Percentiles rank a stretch among this genome's conserved stretches.
phyloP scores from a whole-genome alignment of 2,888 invertebrate genomes.

The Selenia dentaria region DNA sequence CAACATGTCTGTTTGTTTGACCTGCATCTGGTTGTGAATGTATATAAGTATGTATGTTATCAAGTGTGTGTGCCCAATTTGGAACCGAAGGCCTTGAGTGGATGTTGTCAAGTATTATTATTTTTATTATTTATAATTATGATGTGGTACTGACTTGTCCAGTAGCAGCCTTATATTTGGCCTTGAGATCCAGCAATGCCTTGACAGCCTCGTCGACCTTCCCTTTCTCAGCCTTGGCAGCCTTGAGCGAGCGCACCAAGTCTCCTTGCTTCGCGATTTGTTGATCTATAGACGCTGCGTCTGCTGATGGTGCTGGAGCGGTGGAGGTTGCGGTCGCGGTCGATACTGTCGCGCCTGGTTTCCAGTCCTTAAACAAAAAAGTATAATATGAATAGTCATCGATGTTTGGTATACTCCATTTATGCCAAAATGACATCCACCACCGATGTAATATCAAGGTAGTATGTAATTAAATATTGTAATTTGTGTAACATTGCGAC shows the following conservation, averaged over 20 bases:
- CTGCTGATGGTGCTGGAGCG: slow-evolving; percentile 21
- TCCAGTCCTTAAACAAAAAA: slow-evolving; percentile 36
- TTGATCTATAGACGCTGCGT: slow-evolving; percentile 39
- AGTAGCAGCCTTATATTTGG: slow-evolving; percentile 85
- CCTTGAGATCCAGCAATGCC: slow-evolving; percentile 87
- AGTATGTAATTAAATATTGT: no score
- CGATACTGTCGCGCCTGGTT: slow-evolving; percentile 25
- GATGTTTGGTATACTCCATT: no score
- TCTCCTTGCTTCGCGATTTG: slow-evolving; percentile 86
- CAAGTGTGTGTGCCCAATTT: no score
- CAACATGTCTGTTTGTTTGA: no score
- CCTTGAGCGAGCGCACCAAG: slow-evolving; percentile 87
- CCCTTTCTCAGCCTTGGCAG: slow-evolving; percentile 86
- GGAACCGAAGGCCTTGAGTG: no score
- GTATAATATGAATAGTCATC: slow-evolving; percentile 6
- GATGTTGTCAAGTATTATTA: no score
- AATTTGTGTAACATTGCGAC: no score
- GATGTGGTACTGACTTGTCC: neutral
- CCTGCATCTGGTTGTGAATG: no score
- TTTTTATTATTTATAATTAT: no score
- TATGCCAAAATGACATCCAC: no score
- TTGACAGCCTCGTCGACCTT: slow-evolving; percentile 75
- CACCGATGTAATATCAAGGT: no score
- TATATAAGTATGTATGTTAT: no score
- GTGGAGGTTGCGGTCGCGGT: neutral